phyloP scores from a whole-genome alignment of 2,797 vertebrate genomes.

The Sus cebifrons region DNA sequence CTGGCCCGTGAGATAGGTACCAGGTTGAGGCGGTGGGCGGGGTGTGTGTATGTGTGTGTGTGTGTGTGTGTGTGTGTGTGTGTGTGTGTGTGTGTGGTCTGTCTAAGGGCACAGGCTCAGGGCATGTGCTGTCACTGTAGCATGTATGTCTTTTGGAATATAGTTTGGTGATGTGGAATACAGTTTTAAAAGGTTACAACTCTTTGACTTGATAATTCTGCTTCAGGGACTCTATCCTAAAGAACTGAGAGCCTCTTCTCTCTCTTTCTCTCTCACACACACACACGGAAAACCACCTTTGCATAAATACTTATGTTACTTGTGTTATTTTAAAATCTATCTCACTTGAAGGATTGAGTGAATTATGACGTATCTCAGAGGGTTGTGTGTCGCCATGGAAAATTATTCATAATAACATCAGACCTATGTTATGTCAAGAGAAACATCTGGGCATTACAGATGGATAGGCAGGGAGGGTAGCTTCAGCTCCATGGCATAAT shows the following conservation, averaged over 20 bases:
- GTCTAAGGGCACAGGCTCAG: background rate
- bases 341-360: background rate
- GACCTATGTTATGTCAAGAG: background rate
- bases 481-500: background rate
- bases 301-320: background rate
- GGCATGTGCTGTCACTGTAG: accelerated
- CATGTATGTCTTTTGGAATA: background rate
- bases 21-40: no score
- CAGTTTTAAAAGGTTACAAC: background rate
- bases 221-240: background rate
- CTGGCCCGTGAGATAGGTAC: background rate
- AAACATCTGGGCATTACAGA: background rate
- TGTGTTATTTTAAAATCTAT: background rate
- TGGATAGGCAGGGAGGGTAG: no score
- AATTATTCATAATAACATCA: background rate
- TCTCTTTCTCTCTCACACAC: background rate
- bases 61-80: no score
- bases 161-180: background rate
- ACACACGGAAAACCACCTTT: background rate
- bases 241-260: background rate
- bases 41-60: no score
- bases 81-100: no score
- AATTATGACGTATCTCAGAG: background rate
- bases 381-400: background rate
- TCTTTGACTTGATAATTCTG: background rate